Base-by-base conservation (phyloP, 2,797 vertebrate genomes). In the Rhadinocentrus ornatus region DNA sequence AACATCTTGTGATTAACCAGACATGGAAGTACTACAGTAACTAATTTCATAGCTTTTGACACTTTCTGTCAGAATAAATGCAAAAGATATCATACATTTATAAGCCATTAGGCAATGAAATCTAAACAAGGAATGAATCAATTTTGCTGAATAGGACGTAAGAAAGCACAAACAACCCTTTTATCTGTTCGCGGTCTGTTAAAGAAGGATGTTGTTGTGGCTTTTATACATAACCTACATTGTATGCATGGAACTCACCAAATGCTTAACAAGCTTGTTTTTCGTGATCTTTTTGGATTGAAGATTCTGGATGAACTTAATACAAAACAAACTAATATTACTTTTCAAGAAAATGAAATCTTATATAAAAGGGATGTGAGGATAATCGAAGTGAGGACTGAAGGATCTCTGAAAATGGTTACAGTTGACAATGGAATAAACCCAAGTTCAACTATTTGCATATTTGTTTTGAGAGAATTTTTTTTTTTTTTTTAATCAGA, bases 1-100 rank as follows among this genome's bases (percentile, higher is more conserved):
- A 72, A 10, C 54, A 54, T 53, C 66, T 58, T 48, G 37, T 32
- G 59, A 71, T 63, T 37, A 64, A 31, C 29, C 48, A 59, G 26
- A 13, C 27, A 58, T 22, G 15, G 10, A 37, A 63, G 20, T 34
- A 29, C 27, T 46, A 2, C 41, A 46, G 41, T 20, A n/a, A 7
- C 3, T 11, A 46, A 48, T 41, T 11, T 15, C 20, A 50, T 18
- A 12, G 9, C 6, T 56, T 71, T 26, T 35, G 44, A 62, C n/a
- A 32, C 3, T n/a, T 13, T 66, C 26, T 64, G 29, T 53, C 24
- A 41, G 11, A 16, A 26, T 1, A 71, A 66, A 48, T 46, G 3
- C 26, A 53, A 3, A 62, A 62, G 18, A 53, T 55, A 27, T 41
- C 12, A 11, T 53, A 15, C 16, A 16, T 61, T 15, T 13, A 55